Conservation (phyloP, 2,797 vertebrate species). For the Sphenodon punctatus region DNA sequence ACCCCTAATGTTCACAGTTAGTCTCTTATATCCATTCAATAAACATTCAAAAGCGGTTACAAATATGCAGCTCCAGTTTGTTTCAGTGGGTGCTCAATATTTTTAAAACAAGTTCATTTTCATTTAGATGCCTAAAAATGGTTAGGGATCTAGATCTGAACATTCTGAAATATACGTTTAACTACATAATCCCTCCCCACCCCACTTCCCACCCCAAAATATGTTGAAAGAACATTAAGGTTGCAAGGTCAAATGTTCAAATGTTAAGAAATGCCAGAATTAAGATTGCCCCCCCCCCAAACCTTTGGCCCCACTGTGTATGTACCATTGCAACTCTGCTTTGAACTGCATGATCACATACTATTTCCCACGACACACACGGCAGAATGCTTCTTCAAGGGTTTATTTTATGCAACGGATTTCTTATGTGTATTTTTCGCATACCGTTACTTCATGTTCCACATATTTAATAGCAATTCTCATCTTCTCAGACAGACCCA, state of each 20-base stretch:
- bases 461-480: conserved; percentile 58
- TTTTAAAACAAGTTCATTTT: no score
- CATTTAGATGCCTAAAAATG: no score
- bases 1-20: no score
- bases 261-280: background rate
- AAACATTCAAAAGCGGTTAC: no score
- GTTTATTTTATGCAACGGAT: background rate
- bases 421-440: background rate
- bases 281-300: background rate
- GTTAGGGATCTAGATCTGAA: no score
- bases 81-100: no score
- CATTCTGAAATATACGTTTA: no score
- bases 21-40: no score
- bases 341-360: background rate
- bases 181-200: no score
- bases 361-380: accelerated
- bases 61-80: no score
- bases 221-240: background rate
- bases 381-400: accelerated
- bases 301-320: background rate
- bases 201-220: no score
- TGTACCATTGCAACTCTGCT: background rate
- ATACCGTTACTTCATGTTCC: background rate
- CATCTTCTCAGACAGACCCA: conserved; percentile 61
- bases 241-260: background rate